Evolutionary conservation across 1,140 invertebrate species (phyloP), one percentile per base, ranked within the genome.

Genomic region (Hyposmocoma kahamanoa): DNA sequence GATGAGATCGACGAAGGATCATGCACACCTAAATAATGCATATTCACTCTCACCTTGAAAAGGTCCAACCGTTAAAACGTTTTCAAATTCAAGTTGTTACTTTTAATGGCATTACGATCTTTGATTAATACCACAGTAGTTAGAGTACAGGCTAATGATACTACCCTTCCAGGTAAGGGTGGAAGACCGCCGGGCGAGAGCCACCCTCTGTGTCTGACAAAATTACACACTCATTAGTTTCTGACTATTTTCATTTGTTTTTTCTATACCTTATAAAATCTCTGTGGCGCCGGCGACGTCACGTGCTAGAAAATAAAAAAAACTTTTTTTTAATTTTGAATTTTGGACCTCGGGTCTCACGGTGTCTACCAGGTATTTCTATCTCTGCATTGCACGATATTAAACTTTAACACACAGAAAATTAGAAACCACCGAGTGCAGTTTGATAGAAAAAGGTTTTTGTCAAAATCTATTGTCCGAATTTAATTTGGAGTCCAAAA

Each of bases 201-300:
- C 75, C 73, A 82, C 72, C 78, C 78, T 69, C 58, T 50, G 63
- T 56, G 67, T 56, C 68, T 44, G 62, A 66, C 72, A 41, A 72
- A 75, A 78, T 82, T 76, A 82, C 76, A 74, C 63, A 74, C 72
- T 76, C 70, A 79, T 82, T 77, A 77, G 69, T 62, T 75, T 62
- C 62, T 59, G 67, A 62, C 57, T 54, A 69, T 65, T 72, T 73
- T 67, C 72, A 71, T 75, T 69, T 74, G 67, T 67, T 79, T 73
- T 72, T 67, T 66, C 55, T 53, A 22, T n/a, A n/a, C 13, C 18
- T 20, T 45, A 50, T 53, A 58, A 47, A 51, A 54, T n/a, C 45
- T 36, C 52, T 50, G 22, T 55, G 65, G 69, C 65, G 71, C 68
- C 67, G 49, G 18, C 22, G 44, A 36, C 32, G 15, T 34, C 30